Evolutionary conservation across 2,888 invertebrate species (phyloP).

Genomic region (Balanococcus diminutus): DNA sequence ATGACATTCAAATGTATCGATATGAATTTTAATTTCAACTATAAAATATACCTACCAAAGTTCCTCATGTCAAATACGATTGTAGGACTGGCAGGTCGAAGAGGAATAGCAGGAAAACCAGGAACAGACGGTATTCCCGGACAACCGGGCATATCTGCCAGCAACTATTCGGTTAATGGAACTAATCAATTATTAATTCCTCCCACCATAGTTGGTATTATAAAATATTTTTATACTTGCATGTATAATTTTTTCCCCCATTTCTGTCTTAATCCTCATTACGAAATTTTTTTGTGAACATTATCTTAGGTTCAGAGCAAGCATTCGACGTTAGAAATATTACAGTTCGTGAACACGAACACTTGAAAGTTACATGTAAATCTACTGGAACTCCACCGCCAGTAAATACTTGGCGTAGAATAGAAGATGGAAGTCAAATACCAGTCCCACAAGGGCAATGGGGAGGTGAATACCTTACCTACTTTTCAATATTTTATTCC

Average conservation of each 20-base stretch:
- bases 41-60: no score
- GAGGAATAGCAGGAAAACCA: conserved; percentile 69
- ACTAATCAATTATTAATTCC: conserved; percentile 75
- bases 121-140: conserved; percentile 78
- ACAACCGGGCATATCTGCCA: conserved; percentile 81
- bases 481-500: neutral
- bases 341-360: conserved; percentile 79
- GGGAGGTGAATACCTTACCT: conserved; percentile 62
- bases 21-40: neutral
- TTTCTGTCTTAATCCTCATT: no score
- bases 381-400: conserved; percentile 81
- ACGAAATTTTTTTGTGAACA: neutral
- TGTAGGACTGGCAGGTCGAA: conserved; percentile 69
- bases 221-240: neutral
- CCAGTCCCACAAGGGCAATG: conserved; percentile 70
- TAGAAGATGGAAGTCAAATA: conserved; percentile 58
- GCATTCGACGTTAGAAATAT: conserved; percentile 63
- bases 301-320: conserved; percentile 25
- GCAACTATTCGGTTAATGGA: conserved; percentile 70
- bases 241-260: neutral
- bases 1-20: neutral
- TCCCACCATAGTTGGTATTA: conserved; percentile 79
- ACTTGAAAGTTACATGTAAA: conserved; percentile 80
- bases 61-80: no score
- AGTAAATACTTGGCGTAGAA: conserved; percentile 76